These are phyloP conservation scores for Orientallactaga bullata DNA, from an alignment of 2,113 vertebrate species.

Conservation along the genomic window DNA sequence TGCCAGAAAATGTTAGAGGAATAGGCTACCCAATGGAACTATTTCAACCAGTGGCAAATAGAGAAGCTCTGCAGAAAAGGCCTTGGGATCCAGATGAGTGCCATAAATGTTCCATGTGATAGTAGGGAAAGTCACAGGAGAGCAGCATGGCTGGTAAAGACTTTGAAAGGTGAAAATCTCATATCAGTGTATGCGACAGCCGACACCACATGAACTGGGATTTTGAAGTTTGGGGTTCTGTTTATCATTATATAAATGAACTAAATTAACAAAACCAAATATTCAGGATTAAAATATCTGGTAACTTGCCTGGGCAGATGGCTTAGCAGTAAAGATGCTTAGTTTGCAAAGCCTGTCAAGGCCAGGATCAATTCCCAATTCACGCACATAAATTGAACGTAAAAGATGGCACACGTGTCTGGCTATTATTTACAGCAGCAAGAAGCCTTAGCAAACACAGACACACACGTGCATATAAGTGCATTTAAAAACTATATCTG, in stretches of 20 bases:
- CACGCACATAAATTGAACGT: too few relatives aligned
- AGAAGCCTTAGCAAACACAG: too few relatives aligned
- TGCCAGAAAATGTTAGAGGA: background rate
- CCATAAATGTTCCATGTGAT: background rate
- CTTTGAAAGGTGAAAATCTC: background rate
- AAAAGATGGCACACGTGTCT: too few relatives aligned
- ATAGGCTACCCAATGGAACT: background rate
- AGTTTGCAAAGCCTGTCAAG: background rate
- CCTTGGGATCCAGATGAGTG: background rate
- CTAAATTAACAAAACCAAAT: background rate
- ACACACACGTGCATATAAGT: too few relatives aligned
- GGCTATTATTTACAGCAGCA: too few relatives aligned
- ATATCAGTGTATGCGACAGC: background rate
- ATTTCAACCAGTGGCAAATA: background rate
- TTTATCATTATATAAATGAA: background rate
- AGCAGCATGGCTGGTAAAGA: background rate
- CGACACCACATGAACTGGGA: background rate
- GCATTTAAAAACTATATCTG: too few relatives aligned
- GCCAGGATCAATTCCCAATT: too few relatives aligned
- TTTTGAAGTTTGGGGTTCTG: background rate
- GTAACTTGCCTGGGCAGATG: background rate
- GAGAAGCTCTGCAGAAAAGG: background rate
- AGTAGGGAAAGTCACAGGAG: background rate
- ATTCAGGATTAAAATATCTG: constrained; percentile 1
- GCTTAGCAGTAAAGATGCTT: too few relatives aligned